These are phyloP conservation scores for Chlorops oryzae DNA, from an alignment of 1,140 invertebrate genomes.

Conservation along the genomic window DNA sequence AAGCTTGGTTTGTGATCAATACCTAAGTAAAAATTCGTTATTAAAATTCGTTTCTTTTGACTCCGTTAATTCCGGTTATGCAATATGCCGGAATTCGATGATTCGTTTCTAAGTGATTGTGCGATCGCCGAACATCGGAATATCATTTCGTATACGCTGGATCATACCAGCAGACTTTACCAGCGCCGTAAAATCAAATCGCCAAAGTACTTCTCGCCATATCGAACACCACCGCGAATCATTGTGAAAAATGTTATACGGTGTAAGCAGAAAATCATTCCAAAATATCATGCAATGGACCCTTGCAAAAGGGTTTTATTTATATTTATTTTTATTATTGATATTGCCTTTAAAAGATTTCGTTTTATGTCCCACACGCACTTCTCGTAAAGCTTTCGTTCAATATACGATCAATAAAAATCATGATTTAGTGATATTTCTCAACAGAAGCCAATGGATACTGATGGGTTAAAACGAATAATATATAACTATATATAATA, in stretches of 20 bases:
- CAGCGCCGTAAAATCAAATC: constrained; percentile 37
- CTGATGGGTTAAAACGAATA: too few relatives aligned
- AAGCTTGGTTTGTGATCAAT: too few relatives aligned
- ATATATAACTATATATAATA: too few relatives aligned
- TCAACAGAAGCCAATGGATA: too few relatives aligned
- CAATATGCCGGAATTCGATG: constrained; percentile 45
- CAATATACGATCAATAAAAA: too few relatives aligned
- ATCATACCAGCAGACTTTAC: constrained; percentile 36
- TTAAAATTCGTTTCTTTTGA: background rate
- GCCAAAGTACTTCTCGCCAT: constrained; percentile 24
- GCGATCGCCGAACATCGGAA: constrained; percentile 34
- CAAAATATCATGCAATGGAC: background rate
- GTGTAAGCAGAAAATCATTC: constrained; percentile 27
- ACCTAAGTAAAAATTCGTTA: constrained; percentile 1
- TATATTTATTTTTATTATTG: background rate
- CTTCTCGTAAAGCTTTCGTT: too few relatives aligned
- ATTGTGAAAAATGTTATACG: constrained; percentile 31
- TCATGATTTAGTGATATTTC: too few relatives aligned
- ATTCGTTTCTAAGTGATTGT: constrained; percentile 41
- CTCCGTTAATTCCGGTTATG: constrained; percentile 21
- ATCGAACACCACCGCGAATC: constrained; percentile 15
- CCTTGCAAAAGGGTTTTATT: background rate
- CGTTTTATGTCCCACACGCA: background rate
- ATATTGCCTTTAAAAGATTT: background rate
- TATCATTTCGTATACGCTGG: constrained; percentile 37